Evolutionary conservation across 1,140 invertebrate species (phyloP), one percentile per base, ranked within the genome.

Genomic region (Drosophila sp.): DNA sequence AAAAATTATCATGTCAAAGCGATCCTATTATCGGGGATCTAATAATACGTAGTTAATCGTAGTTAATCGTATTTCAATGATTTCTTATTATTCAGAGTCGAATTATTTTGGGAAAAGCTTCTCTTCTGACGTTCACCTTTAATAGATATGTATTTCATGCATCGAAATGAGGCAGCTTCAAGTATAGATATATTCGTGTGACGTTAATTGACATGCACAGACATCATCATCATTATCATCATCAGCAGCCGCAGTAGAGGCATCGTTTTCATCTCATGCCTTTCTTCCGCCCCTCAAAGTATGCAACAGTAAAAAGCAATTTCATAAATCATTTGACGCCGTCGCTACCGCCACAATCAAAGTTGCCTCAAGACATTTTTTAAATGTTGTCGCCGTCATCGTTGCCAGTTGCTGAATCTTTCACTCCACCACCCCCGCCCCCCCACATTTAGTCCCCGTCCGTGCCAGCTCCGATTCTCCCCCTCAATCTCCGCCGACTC

Each of bases 301-400:
- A 60, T 68, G 78, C 77, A 80, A 71, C 71, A 70, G 78, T 72
- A 80, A 90, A 47, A 90, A 89, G 81, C 85, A 89, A 91, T 91
- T 91, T 91, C 83, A 91, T 91, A 91, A 91, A 91, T 91, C 90
- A 91, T 91, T 91, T 91, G 77, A 84, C 68, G 84, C 85, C 68
- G 70, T 79, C 70, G 71, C 66, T 69, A 44, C 60, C 17, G 55
- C 25, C 44, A 50, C 44, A 50, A 50, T 50, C 44, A 50, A 50
- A 50, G 44, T 50, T 69, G 84, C 84, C 84, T 89, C 74, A 84
- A 87, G 84, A 85, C 84, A 75, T 78, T 87, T 78, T 87, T 87
- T 87, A 87, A 87, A 87, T 89, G 83, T 87, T 66, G 66, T 76
- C 57, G 57, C 75, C 65, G 27, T n/a, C 17, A 23, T 32, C 47